These are phyloP conservation scores for Samia ricini DNA, from an alignment of 1,140 invertebrate species.

Conservation along the genomic window DNA sequence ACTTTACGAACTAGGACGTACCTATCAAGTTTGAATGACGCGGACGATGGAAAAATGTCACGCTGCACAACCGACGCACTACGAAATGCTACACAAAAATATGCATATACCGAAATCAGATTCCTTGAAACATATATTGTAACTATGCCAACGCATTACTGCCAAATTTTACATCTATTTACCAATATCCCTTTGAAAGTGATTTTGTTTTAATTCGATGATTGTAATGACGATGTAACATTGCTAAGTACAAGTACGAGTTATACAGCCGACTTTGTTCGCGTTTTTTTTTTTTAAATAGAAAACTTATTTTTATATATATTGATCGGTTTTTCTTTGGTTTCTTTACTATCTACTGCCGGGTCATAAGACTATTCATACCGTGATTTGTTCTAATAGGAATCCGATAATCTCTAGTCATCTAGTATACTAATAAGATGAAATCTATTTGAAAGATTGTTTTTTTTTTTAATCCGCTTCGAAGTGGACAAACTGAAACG, in stretches of 20 bases:
- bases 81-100: conserved; percentile 33
- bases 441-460: too few species aligned
- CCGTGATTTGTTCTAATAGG: background rate
- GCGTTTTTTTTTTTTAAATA: too few species aligned
- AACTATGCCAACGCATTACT: conserved; percentile 48
- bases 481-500: too few species aligned
- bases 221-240: background rate
- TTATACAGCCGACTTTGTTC: background rate
- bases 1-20: too few species aligned
- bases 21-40: conserved; percentile 12
- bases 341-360: too few species aligned
- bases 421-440: too few species aligned
- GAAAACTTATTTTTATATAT: too few species aligned
- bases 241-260: background rate
- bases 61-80: conserved; percentile 23
- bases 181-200: conserved; percentile 38
- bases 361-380: too few species aligned
- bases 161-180: conserved; percentile 50
- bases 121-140: conserved; percentile 45
- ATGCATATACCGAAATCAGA: conserved; percentile 54
- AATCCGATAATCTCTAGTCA: background rate
- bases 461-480: too few species aligned
- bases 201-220: conserved; percentile 13
- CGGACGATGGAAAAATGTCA: conserved; percentile 24
- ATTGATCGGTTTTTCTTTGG: too few species aligned